Evolutionary conservation across 2,888 invertebrate genomes (phyloP).

Genomic region (Sesia apiformis): DNA sequence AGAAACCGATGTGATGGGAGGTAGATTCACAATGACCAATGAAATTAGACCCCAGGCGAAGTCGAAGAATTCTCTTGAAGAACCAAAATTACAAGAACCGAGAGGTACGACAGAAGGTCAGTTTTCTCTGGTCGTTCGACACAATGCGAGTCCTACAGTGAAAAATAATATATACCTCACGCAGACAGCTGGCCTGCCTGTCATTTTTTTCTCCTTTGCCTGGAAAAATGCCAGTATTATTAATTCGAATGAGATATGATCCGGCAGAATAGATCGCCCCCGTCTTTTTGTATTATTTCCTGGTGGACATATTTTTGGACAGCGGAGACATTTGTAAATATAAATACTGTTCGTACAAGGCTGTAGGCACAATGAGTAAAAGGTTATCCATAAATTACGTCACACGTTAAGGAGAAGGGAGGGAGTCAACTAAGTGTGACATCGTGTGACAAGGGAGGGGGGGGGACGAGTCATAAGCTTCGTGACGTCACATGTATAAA

Average conservation of each 20-base stretch:
- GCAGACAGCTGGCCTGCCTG: conserved; percentile 24
- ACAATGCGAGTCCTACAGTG: conserved; percentile 34
- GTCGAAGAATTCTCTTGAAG: too few species aligned
- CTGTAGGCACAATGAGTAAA: too few species aligned
- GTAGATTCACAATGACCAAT: neutral
- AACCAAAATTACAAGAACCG: too few species aligned
- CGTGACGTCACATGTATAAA: too few species aligned
- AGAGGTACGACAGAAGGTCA: conserved; percentile 9
- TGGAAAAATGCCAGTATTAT: conserved; percentile 33
- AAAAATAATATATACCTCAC: conserved; percentile 20
- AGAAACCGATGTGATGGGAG: conserved; percentile 18
- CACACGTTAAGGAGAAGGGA: too few species aligned
- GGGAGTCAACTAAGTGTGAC: too few species aligned
- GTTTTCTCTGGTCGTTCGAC: conserved; percentile 15
- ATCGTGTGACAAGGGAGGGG: too few species aligned
- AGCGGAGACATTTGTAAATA: neutral
- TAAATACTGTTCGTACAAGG: too few species aligned
- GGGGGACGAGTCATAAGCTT: too few species aligned
- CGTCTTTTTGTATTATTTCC: neutral
- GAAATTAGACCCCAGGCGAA: too few species aligned
- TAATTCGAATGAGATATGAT: conserved; percentile 30
- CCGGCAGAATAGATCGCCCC: conserved; percentile 17
- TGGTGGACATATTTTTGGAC: neutral
- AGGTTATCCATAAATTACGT: too few species aligned
- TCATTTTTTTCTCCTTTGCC: conserved; percentile 7